Evolutionary conservation across 2,888 invertebrate genomes (phyloP).

Genomic region (Pammene aurita): DNA sequence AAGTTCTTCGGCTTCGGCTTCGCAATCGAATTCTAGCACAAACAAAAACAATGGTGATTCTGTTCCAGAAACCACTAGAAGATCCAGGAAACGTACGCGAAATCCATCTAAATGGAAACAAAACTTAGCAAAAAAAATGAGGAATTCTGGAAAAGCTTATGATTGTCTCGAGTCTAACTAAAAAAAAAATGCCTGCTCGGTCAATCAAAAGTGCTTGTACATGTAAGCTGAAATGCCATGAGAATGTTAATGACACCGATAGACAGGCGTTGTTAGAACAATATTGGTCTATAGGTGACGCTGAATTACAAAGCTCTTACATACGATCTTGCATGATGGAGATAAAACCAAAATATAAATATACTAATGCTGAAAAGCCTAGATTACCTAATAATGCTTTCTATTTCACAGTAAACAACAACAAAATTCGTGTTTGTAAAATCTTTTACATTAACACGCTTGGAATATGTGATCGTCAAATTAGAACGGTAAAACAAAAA

Average conservation of each 20-base stretch:
- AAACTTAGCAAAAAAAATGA: too few species aligned
- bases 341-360: constrained; percentile 16
- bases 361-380: constrained; percentile 16
- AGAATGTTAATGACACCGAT: neutral
- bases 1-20: too few species aligned
- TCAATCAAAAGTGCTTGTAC: too few species aligned
- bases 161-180: too few species aligned
- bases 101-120: too few species aligned
- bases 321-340: constrained; percentile 9
- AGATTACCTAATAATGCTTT: constrained; percentile 15
- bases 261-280: neutral
- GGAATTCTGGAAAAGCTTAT: too few species aligned
- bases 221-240: neutral
- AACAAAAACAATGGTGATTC: too few species aligned
- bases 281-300: neutral
- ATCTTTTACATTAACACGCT: constrained; percentile 43
- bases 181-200: too few species aligned
- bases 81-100: too few species aligned
- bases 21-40: too few species aligned
- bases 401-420: constrained; percentile 22
- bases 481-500: constrained; percentile 44
- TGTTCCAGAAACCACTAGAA: too few species aligned
- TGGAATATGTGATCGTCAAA: constrained; percentile 42
- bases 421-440: constrained; percentile 44
- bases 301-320: constrained; percentile 11